Evolutionary conservation across 2,797 vertebrate genomes (phyloP).

Genomic region (Channallabes apus): DNA sequence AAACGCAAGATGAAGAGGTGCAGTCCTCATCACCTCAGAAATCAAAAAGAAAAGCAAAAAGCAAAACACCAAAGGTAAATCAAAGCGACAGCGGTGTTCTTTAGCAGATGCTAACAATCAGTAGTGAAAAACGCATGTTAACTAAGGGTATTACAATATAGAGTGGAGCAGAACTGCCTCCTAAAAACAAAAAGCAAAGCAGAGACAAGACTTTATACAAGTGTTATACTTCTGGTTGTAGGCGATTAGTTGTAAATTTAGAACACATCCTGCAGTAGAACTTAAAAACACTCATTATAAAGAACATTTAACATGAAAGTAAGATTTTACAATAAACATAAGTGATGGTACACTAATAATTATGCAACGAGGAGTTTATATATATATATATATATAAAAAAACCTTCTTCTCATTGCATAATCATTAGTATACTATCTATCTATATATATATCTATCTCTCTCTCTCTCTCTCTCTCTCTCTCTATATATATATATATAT

Average conservation of each 20-base stretch:
- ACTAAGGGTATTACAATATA: not conserved
- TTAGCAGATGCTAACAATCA: not conserved
- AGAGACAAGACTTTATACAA: not conserved
- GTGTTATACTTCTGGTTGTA: not conserved
- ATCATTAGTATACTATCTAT: too few relatives aligned
- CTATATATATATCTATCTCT: too few relatives aligned
- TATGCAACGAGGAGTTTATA: too few relatives aligned
- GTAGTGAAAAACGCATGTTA: too few relatives aligned
- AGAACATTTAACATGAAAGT: not conserved
- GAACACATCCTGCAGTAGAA: not conserved
- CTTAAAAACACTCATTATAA: not conserved
- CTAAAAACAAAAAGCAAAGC: not conserved
- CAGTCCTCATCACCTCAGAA: slow-evolving; percentile 64
- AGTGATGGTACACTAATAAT: not conserved
- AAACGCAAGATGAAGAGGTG: slow-evolving; percentile 78
- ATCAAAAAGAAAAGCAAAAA: slow-evolving; percentile 71
- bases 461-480: too few relatives aligned
- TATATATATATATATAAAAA: too few relatives aligned
- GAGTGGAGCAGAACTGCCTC: not conserved
- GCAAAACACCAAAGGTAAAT: slow-evolving; percentile 74
- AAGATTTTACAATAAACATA: not conserved
- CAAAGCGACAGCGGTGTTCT: not conserved
- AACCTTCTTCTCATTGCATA: too few relatives aligned
- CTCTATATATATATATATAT: too few relatives aligned
- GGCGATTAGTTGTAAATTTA: not conserved